Conservation (phyloP, 2,797 vertebrate genomes). For the Catharus ustulatus region DNA sequence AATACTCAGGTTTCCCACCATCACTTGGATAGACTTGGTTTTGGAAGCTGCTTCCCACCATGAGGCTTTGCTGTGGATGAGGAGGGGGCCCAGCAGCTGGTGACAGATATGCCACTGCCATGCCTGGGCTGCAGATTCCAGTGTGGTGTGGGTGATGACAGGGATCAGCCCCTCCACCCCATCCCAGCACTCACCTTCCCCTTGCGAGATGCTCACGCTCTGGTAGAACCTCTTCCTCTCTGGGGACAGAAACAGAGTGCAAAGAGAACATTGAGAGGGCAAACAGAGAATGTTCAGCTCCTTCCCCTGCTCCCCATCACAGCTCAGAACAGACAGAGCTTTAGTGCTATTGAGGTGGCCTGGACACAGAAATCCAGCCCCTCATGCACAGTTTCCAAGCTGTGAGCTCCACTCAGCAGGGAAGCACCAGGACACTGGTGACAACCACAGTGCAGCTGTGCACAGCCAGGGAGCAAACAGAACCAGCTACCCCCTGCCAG, state of each 20-base stretch:
- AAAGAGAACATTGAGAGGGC: not conserved
- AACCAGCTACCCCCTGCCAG: not conserved
- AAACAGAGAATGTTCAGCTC: not conserved
- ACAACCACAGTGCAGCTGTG: not conserved
- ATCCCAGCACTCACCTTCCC: constrained; percentile 82
- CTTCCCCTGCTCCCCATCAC: not conserved
- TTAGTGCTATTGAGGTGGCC: fast-evolving
- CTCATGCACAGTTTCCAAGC: not conserved
- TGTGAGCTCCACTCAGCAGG: not conserved
- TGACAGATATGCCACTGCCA: not conserved
- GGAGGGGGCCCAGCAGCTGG: not conserved
- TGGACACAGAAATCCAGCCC: not conserved
- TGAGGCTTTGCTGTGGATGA: not conserved
- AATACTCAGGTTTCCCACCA: not conserved
- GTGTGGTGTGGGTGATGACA: fast-evolving
- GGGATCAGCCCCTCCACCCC: fast-evolving
- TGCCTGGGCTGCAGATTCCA: not conserved
- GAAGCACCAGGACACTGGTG: fast-evolving
- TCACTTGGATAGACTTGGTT: too few relatives aligned
- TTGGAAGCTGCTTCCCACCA: not conserved
- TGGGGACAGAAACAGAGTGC: constrained; percentile 55
- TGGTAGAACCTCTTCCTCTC: constrained; percentile 93
- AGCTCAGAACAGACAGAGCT: not conserved
- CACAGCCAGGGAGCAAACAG: not conserved
- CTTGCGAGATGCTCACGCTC: constrained; percentile 91